Conservation (phyloP, 2,113 vertebrate species). For the Strix uralensis region DNA sequence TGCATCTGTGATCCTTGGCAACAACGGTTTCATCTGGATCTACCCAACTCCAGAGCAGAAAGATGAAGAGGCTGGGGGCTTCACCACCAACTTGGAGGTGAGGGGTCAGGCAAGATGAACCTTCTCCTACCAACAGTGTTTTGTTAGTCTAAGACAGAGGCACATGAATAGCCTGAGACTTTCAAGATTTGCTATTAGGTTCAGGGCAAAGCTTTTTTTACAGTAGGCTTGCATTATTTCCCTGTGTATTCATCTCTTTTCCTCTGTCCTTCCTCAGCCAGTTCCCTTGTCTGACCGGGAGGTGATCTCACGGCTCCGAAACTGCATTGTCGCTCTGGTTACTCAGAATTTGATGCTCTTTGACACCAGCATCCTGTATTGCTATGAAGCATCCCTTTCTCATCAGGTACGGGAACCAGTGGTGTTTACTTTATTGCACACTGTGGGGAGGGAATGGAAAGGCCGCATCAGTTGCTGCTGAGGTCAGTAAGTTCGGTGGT, state of each 20-base stretch:
- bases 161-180: background rate
- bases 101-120: background rate
- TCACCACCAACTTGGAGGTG: slow-evolving; percentile 87
- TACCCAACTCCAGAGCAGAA: slow-evolving; percentile 86
- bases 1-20: slow-evolving; percentile 91
- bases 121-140: accelerated
- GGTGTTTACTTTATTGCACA: background rate
- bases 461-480: background rate
- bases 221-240: background rate
- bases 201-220: background rate
- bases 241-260: background rate
- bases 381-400: slow-evolving; percentile 90
- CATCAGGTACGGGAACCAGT: slow-evolving; percentile 81
- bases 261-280: slow-evolving; percentile 69
- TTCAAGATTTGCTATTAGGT: background rate
- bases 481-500: background rate
- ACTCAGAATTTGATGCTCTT: slow-evolving; percentile 88
- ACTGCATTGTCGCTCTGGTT: slow-evolving; percentile 88
- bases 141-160: background rate
- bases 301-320: slow-evolving; percentile 94
- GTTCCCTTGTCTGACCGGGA: slow-evolving; percentile 87
- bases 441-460: background rate
- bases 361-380: slow-evolving; percentile 95
- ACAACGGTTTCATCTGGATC: slow-evolving; percentile 96
- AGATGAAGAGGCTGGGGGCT: slow-evolving; percentile 90